Evolutionary conservation across 2,797 vertebrate genomes (phyloP).

Genomic region (Lacerta agilis): DNA sequence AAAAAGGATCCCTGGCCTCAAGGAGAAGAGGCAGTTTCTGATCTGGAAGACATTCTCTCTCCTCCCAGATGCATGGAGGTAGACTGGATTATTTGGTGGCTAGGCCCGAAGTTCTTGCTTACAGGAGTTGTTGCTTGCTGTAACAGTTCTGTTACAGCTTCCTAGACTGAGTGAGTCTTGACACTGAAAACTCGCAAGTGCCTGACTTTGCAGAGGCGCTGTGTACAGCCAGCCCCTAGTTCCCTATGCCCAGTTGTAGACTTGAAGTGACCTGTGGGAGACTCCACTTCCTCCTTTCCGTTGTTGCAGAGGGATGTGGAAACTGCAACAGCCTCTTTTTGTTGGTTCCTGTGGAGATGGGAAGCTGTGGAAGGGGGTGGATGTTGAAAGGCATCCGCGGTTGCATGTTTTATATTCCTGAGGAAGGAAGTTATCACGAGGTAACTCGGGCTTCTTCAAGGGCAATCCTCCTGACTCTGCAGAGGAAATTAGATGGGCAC

Average conservation of each 20-base stretch:
- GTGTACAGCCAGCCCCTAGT: neutral
- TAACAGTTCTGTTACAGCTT: no score
- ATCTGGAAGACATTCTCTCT: neutral
- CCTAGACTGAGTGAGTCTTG: neutral
- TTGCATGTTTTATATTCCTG: neutral
- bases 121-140: neutral
- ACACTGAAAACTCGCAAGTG: neutral
- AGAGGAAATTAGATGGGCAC: neutral
- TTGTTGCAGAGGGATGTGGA: neutral
- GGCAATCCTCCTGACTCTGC: neutral
- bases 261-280: neutral
- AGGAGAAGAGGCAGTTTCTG: neutral
- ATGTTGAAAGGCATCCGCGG: neutral
- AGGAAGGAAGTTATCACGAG: slow-evolving; percentile 5
- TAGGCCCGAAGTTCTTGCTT: neutral
- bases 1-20: neutral
- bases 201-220: neutral
- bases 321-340: neutral
- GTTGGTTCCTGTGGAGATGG: neutral
- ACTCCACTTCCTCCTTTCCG: neutral
- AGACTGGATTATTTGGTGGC: neutral
- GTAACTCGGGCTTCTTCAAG: neutral
- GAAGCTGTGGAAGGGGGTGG: neutral
- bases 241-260: neutral
- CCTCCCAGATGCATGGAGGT: neutral